Base-by-base conservation (phyloP, 2,888 invertebrate genomes). In the Xestia sexstrigata region DNA sequence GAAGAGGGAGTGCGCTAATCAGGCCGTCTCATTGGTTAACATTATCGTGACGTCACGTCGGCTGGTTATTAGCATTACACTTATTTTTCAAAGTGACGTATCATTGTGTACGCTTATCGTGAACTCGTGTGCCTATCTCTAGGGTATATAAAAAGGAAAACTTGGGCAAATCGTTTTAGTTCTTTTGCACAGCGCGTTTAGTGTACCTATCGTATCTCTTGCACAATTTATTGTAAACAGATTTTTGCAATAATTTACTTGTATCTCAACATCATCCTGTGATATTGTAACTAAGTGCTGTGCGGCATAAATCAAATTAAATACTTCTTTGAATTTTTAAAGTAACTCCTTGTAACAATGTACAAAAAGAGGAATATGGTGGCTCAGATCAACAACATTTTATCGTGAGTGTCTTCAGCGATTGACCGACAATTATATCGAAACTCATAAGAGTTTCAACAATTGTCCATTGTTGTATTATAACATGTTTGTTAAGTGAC, bases 331-430 rank as follows among this genome's bases (percentile, higher is more conserved):
- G 17, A 68, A 70, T 15, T 1, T n/a, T 35, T 20, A 9, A 35
- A 70, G n/a, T 71, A 63, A 35, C 23, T 42, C 66, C 58, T 81
- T 76, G 73, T 66, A 74, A 88, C 78, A 81, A 96, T 96, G 95
- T 94, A 94, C 86, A 95, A 93, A 89, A 95, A 94, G 86, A 94
- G 94, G 85, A 95, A 92, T 90, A 89, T 95, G 78, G 90, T 95
- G 69, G 86, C 91, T 75, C 95, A 95, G 87, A 91, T 95, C 79
- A 96, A 95, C 91, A 92, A 85, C 89, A 91, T 94, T 74, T 87
- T 95, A 81, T 85, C 92, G 96, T 96, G 89, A 95, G 96, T 95
- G 88, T 66, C 55, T 76, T 79, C 70, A 67, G 68, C 76, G 73
- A 74, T 86, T 79, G 77, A 63, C 63, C 65, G 68, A 85, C 78